phyloP scores from a whole-genome alignment of 2,797 vertebrate genomes.

The Sebastiscus albofasciatus region DNA sequence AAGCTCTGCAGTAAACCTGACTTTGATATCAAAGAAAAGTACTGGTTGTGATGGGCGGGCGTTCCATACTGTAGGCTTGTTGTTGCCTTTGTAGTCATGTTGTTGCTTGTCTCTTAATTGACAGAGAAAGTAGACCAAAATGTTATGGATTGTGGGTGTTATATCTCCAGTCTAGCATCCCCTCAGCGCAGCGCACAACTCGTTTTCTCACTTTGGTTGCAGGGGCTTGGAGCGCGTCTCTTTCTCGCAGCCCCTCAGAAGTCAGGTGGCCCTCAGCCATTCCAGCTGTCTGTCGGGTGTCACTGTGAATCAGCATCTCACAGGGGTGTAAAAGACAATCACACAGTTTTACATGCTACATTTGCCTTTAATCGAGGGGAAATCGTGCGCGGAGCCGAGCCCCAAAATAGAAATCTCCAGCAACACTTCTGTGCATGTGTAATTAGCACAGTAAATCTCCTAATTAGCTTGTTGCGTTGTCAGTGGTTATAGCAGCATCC shows the following conservation, averaged over 20 bases:
- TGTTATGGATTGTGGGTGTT: constrained; percentile 68
- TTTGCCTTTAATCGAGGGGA: constrained; percentile 78
- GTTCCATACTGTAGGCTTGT: constrained; percentile 47
- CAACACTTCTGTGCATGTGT: constrained; percentile 68
- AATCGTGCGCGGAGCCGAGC: constrained; percentile 51
- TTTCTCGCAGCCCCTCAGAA: constrained; percentile 65
- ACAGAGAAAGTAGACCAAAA: constrained; percentile 52
- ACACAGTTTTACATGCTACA: constrained; percentile 78
- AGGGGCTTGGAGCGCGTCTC: constrained; percentile 56
- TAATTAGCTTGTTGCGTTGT: constrained; percentile 79
- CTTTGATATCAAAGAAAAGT: constrained; percentile 45
- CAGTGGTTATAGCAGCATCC: constrained; percentile 60
- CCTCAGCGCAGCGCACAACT: constrained; percentile 36
- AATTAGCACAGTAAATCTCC: constrained; percentile 74
- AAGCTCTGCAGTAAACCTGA: constrained; percentile 49
- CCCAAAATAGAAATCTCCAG: constrained; percentile 62
- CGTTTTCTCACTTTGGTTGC: constrained; percentile 60
- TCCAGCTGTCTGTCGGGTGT: constrained; percentile 84
- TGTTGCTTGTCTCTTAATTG: constrained; percentile 60
- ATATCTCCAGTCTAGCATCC: constrained; percentile 65
- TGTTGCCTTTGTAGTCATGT: constrained; percentile 53
- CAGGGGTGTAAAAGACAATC: constrained; percentile 69
- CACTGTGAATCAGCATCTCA: constrained; percentile 72
- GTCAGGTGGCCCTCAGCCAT: constrained; percentile 79
- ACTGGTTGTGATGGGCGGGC: constrained; percentile 20